These are phyloP conservation scores for Blomia tropicalis DNA, from an alignment of 2,888 invertebrate genomes.

Conservation along the genomic window DNA sequence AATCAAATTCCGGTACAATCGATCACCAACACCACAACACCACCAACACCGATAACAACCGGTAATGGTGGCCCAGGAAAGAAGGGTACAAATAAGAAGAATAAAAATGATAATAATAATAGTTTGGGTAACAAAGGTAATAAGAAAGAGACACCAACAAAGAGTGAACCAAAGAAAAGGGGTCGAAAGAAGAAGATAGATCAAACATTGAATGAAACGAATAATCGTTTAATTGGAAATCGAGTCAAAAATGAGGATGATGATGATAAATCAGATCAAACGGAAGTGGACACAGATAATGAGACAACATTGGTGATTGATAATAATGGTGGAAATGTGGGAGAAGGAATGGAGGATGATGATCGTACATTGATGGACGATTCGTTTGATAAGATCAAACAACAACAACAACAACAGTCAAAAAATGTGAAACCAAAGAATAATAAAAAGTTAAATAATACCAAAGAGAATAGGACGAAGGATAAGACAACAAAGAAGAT, in stretches of 20 bases:
- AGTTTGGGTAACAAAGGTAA: background rate
- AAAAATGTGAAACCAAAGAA: background rate
- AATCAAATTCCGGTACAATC: too few relatives aligned
- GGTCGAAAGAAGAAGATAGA: background rate
- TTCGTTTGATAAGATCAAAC: background rate
- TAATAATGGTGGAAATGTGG: too few relatives aligned
- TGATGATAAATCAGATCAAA: conserved; percentile 14
- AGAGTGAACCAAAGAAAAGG: background rate
- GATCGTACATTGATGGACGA: background rate
- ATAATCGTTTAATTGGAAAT: too few relatives aligned
- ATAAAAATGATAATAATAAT: background rate
- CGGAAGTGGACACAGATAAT: conserved; percentile 9
- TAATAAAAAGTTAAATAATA: background rate
- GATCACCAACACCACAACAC: background rate
- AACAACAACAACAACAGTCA: background rate
- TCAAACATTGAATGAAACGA: too few relatives aligned
- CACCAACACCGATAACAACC: background rate
- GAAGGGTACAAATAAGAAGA: background rate
- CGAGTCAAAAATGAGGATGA: background rate
- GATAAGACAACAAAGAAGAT: conserved; percentile 6
- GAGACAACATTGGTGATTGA: background rate
- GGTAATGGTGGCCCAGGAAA: background rate
- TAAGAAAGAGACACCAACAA: background rate
- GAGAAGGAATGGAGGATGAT: too few relatives aligned
- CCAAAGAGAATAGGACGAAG: background rate